Evolutionary conservation across 2,888 invertebrate genomes (phyloP), one percentile per base, ranked within the genome.

Genomic region (Mellilla xanthometata): DNA sequence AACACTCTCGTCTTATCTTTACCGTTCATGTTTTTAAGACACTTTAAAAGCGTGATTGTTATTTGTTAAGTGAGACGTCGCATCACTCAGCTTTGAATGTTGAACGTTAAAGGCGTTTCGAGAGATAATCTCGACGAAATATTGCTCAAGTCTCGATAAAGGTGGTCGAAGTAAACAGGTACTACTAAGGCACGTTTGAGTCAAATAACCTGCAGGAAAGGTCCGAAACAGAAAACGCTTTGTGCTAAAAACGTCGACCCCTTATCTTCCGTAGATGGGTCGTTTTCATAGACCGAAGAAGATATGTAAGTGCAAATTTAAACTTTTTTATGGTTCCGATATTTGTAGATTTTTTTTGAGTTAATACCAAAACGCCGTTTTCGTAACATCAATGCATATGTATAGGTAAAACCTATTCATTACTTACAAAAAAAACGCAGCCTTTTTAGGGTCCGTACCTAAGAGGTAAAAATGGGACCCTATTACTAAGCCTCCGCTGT

Each of bases 201-300:
- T 81, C 81, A 81, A 84, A 83, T 78, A 81, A 83, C 78, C 82
- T 72, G 79, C 72, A 78, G 76, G 81, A 79, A 77, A 81, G 72
- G 81, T 74, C 78, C 76, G 69, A 83, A 84, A 86, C 82, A 85
- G 86, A 86, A 83, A 84, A 83, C 76, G 82, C 80, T 85, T 86
- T 86, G 87, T 85, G 85, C 85, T 87, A 86, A 85, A 87, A 88
- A 86, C 81, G 84, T 88, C 85, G 85, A 84, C 86, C 84, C 75
- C 81, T 84, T 87, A 87, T 88, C 87, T 83, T 62, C 63, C 69
- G 74, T 68, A 80, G 76, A 85, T 81, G 81, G 82, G 78, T 79
- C 71, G 71, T 62, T 62, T 41, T 78, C 82, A 86, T 74, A 87
- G 87, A 83, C 70, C 59, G 44, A 73, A 57, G 72, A 81, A 80